Conservation (phyloP, 2,797 vertebrate genomes). For the Hafferia zeledoni region DNA sequence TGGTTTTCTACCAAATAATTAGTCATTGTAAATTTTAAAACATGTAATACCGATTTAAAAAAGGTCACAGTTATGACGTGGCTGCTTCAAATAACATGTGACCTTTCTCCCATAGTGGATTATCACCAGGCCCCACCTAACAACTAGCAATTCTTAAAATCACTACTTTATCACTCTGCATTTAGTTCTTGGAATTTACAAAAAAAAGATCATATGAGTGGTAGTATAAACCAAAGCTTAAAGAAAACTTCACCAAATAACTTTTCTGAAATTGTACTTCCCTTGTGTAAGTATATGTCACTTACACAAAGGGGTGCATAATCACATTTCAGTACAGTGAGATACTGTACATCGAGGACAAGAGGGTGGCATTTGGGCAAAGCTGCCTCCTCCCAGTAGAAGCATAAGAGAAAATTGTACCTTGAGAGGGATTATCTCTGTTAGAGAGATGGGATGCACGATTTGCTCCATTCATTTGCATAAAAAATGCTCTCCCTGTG, state of each 20-base stretch:
- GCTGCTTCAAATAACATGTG: not conserved
- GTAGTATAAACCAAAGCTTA: not conserved
- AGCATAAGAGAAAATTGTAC: constrained; percentile 22
- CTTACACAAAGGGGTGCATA: not conserved
- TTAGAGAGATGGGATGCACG: not conserved
- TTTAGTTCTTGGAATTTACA: not conserved
- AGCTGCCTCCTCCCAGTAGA: not conserved
- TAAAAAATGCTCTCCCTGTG: constrained; percentile 24
- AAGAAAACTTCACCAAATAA: not conserved
- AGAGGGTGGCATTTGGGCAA: not conserved
- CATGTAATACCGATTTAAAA: not conserved
- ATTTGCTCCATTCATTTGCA: constrained; percentile 31
- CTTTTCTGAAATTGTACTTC: not conserved
- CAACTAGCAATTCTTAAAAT: not conserved
- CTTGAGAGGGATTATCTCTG: constrained; percentile 48
- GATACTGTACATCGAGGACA: not conserved
- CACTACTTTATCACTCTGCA: not conserved
- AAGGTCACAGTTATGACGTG: not conserved
- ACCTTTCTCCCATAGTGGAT: not conserved
- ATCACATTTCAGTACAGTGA: not conserved
- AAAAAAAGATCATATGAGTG: not conserved
- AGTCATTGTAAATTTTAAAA: not conserved
- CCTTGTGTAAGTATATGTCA: not conserved
- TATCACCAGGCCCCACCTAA: not conserved
- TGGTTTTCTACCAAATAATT: not conserved